These are phyloP conservation scores for Apistogramma diplotaenia DNA, from an alignment of 2,113 vertebrate genomes.

Conservation along the genomic window DNA sequence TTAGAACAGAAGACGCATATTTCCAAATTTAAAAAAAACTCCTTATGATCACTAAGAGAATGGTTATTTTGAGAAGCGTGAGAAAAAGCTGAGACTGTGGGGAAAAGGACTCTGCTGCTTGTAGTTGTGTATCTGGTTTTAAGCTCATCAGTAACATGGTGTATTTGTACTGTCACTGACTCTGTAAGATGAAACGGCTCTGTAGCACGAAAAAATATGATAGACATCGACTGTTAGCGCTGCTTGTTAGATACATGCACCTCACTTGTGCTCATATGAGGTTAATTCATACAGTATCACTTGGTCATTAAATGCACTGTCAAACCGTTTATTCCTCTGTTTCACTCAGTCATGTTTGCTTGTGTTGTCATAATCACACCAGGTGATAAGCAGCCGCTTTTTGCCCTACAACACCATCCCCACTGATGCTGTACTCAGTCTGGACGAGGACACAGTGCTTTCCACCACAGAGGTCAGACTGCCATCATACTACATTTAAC, in stretches of 20 bases:
- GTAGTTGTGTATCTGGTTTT: slow-evolving; percentile 9
- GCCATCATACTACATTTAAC: background rate
- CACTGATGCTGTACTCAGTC: slow-evolving; percentile 93
- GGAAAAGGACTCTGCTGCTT: background rate
- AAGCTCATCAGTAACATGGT: slow-evolving; percentile 24
- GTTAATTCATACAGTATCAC: background rate
- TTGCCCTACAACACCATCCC: slow-evolving; percentile 91
- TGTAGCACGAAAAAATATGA: background rate
- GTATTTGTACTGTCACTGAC: background rate
- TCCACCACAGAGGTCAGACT: slow-evolving; percentile 92
- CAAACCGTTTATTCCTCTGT: background rate
- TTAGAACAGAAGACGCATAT: background rate
- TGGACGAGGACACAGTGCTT: slow-evolving; percentile 98
- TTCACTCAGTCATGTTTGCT: background rate
- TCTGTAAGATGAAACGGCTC: background rate
- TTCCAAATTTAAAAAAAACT: background rate
- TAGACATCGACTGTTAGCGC: background rate
- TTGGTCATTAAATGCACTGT: background rate
- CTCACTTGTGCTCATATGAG: background rate
- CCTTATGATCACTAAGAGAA: background rate
- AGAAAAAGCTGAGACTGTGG: background rate
- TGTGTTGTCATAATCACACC: slow-evolving; percentile 3
- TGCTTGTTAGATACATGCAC: background rate
- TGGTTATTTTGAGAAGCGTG: background rate
- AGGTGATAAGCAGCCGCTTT: slow-evolving; percentile 98